phyloP scores from a whole-genome alignment of 2,888 invertebrate genomes.

The Litoditis marina region DNA sequence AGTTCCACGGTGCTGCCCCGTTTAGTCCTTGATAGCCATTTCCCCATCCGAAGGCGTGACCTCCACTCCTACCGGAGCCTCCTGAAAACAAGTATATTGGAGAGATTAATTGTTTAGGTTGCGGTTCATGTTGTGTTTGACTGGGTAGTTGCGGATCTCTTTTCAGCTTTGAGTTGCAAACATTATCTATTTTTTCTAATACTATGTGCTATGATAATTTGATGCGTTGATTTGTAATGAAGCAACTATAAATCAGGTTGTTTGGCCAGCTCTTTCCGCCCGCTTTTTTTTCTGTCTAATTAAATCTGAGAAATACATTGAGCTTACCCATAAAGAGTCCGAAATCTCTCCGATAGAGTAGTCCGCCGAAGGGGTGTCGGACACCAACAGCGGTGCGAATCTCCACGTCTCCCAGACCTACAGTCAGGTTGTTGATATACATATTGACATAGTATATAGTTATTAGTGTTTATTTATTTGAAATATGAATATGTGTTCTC shows the following conservation, averaged over 20 bases:
- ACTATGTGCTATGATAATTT: not conserved
- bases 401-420: slow-evolving; percentile 46
- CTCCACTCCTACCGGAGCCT: slow-evolving; percentile 43
- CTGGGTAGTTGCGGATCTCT: too few relatives aligned
- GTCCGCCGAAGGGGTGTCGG: slow-evolving; percentile 31
- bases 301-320: not conserved
- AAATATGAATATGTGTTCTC: too few relatives aligned
- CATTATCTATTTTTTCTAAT: too few relatives aligned
- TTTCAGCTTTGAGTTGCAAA: too few relatives aligned
- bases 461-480: too few relatives aligned
- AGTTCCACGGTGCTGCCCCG: slow-evolving; percentile 19
- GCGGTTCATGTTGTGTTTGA: too few relatives aligned
- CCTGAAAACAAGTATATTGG: slow-evolving; percentile 18
- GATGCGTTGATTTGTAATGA: too few relatives aligned
- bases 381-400: slow-evolving; percentile 40
- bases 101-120: not conserved
- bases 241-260: too few relatives aligned
- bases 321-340: slow-evolving; percentile 39
- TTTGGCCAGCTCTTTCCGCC: too few relatives aligned
- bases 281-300: not conserved
- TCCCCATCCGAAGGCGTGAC: slow-evolving; percentile 45
- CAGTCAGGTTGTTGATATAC: not conserved
- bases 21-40: slow-evolving; percentile 26
- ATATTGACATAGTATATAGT: too few relatives aligned
- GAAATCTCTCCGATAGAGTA: slow-evolving; percentile 38